These are phyloP conservation scores for Crematogaster levior DNA, from an alignment of 2,888 invertebrate species.

Conservation along the genomic window DNA sequence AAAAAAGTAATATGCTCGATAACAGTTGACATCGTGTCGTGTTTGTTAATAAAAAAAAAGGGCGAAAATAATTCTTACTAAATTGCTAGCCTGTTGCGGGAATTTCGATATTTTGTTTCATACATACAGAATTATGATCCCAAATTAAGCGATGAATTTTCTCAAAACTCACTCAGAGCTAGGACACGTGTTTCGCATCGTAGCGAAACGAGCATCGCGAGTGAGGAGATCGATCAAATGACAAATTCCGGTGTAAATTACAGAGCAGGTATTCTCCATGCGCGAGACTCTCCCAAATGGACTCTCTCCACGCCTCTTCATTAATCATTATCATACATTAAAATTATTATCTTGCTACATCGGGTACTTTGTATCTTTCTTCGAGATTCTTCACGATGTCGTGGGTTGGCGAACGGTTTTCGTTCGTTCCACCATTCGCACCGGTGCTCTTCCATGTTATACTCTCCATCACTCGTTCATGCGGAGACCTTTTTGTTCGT, in stretches of 20 bases:
- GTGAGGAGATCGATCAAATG: conserved; percentile 10
- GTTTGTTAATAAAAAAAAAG: conserved; percentile 34
- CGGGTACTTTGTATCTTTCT: conserved; percentile 46
- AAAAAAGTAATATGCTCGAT: conserved; percentile 23
- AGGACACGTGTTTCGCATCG: neutral
- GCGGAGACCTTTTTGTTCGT: conserved; percentile 55
- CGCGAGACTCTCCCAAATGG: neutral
- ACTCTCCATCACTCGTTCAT: conserved; percentile 32
- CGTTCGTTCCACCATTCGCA: conserved; percentile 38
- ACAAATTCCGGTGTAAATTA: conserved; percentile 32
- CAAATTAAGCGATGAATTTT: conserved; percentile 21
- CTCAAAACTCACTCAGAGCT: neutral
- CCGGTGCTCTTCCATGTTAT: conserved; percentile 10
- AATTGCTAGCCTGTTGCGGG: conserved; percentile 34
- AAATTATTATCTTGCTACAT: conserved; percentile 41
- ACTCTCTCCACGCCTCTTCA: conserved; percentile 36
- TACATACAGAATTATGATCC: conserved; percentile 18
- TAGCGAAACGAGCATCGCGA: neutral
- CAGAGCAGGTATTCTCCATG: neutral
- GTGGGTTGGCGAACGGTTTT: conserved; percentile 1
- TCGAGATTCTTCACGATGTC: conserved; percentile 4
- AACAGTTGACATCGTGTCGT: conserved; percentile 6
- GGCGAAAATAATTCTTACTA: conserved; percentile 42
- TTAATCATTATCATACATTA: conserved; percentile 38
- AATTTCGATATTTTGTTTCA: conserved; percentile 43